Evolutionary conservation across 2,888 invertebrate genomes (phyloP).

Genomic region (Melipona bicolor): DNA sequence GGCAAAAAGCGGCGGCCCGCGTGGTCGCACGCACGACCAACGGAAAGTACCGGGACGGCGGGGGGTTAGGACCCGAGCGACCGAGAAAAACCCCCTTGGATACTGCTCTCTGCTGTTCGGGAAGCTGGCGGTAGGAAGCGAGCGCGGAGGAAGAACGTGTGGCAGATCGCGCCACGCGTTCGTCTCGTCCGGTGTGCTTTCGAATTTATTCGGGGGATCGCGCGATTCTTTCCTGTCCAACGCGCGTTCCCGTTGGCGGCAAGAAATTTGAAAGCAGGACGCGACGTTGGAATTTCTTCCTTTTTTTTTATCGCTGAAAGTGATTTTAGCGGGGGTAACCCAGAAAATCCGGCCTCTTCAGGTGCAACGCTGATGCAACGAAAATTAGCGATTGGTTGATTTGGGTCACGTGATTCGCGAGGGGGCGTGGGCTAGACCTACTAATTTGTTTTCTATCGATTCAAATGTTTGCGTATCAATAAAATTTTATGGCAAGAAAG

Average conservation of each 20-base stretch:
- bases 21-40: slow-evolving; percentile 76
- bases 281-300: background rate
- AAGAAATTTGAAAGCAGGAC: background rate
- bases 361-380: no score
- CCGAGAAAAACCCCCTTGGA: slow-evolving; percentile 67
- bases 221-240: background rate
- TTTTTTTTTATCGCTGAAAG: no score
- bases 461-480: no score
- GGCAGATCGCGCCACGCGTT: background rate
- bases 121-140: slow-evolving; percentile 32
- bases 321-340: no score
- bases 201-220: background rate
- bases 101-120: slow-evolving; percentile 31
- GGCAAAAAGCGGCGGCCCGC: slow-evolving; percentile 76
- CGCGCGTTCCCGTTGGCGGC: no score
- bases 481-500: no score
- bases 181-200: background rate
- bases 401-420: no score
- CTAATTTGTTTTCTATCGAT: no score
- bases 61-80: slow-evolving; percentile 63
- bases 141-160: background rate
- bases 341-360: no score
- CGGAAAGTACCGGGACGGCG: slow-evolving; percentile 71
- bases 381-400: no score
- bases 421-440: no score